These are phyloP conservation scores for Apomyelois bistriatella DNA, from an alignment of 2,888 invertebrate species.

Conservation along the genomic window DNA sequence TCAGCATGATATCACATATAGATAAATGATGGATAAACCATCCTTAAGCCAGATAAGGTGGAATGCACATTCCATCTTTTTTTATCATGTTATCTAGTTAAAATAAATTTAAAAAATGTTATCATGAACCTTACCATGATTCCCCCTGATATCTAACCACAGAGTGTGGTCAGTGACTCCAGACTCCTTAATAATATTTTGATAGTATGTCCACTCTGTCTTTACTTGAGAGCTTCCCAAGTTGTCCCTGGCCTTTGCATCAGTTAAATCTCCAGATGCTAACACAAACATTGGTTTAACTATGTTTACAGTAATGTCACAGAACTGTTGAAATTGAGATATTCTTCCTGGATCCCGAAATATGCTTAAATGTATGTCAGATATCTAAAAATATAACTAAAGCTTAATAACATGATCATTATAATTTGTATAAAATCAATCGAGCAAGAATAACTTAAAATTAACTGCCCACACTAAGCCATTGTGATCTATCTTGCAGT, in stretches of 20 bases:
- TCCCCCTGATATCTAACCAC: constrained; percentile 95
- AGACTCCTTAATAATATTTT: constrained; percentile 83
- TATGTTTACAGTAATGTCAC: constrained; percentile 84
- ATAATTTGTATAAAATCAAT: too few relatives aligned
- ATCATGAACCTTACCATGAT: constrained; percentile 84
- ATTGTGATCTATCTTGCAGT: too few relatives aligned
- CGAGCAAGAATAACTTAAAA: too few relatives aligned
- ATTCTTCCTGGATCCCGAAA: constrained; percentile 87
- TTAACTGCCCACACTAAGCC: too few relatives aligned
- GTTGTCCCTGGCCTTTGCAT: constrained; percentile 89
- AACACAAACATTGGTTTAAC: constrained; percentile 89
- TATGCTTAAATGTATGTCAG: constrained; percentile 93
- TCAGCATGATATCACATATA: constrained; percentile 6
- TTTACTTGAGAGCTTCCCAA: constrained; percentile 90
- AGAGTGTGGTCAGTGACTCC: constrained; percentile 83
- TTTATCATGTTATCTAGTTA: neutral
- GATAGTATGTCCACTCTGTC: constrained; percentile 91
- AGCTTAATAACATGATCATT: too few relatives aligned
- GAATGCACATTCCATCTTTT: neutral
- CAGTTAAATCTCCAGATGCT: constrained; percentile 93
- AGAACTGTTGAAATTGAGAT: constrained; percentile 89
- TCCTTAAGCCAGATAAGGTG: neutral
- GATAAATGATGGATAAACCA: too few relatives aligned
- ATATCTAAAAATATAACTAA: constrained; percentile 81
- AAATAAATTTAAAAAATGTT: constrained; percentile 12